A percentile compares a stretch with the other conserved stretches of the same genome.
phyloP scores from a whole-genome alignment of 2,797 vertebrate species.

The Myotis daubentonii region DNA sequence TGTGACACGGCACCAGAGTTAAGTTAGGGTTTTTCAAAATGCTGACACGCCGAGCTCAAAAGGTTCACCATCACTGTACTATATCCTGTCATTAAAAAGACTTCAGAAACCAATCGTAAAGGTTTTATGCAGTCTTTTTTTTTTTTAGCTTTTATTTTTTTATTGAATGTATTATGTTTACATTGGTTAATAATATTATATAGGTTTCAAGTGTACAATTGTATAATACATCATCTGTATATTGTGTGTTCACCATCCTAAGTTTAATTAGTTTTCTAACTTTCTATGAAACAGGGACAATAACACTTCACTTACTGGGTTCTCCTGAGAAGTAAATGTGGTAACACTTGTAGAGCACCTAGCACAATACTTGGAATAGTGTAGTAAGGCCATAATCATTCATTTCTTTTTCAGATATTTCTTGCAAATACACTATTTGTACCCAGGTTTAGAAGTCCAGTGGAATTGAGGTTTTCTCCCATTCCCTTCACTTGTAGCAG shows the following conservation, averaged over 20 bases:
- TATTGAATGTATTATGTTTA: neutral
- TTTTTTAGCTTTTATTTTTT: neutral
- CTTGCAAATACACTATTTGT: slow-evolving; percentile 5
- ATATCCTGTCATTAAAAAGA: neutral
- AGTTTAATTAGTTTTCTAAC: neutral
- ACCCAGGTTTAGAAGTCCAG: neutral
- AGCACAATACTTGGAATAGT: neutral
- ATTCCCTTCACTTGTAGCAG: neutral
- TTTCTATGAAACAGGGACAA: neutral
- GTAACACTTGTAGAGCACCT: neutral
- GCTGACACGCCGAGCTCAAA: too few species aligned
- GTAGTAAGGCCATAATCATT: neutral
- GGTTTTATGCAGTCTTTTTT: neutral
- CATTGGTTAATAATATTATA: neutral
- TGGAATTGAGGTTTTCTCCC: neutral
- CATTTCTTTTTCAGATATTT: neutral
- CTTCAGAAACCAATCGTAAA: neutral
- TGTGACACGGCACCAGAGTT: too few species aligned
- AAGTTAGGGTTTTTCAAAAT: too few species aligned
- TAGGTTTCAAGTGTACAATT: neutral
- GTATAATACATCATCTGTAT: neutral
- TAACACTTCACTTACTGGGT: neutral
- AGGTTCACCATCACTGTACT: neutral
- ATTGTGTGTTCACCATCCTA: neutral
- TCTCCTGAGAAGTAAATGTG: neutral